Conservation (phyloP, 2,113 vertebrate genomes). For the Orcinus orca region DNA sequence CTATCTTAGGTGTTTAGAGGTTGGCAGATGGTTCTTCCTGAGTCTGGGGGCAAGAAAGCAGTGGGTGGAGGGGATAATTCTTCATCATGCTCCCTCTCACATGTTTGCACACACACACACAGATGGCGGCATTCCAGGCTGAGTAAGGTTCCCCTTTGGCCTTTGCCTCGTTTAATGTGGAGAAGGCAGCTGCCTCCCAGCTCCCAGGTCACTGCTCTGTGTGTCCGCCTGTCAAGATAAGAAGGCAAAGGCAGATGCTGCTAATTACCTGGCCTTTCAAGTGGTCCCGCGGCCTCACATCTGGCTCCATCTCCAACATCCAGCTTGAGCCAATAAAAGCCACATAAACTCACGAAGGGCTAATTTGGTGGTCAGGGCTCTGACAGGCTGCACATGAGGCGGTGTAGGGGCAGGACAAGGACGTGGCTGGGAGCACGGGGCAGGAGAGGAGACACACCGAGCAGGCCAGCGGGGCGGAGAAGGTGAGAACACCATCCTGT, state of each 20-base stretch:
- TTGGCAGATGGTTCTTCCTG: background rate
- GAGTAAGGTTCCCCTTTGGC: constrained; percentile 59
- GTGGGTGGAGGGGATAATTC: background rate
- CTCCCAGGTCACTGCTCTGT: constrained; percentile 77
- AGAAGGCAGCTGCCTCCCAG: constrained; percentile 76
- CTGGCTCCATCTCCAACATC: constrained; percentile 83
- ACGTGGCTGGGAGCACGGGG: background rate
- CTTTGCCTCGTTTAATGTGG: constrained; percentile 65
- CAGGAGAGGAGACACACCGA: background rate
- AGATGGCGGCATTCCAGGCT: constrained; percentile 59
- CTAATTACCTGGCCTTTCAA: constrained; percentile 88
- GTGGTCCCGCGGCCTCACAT: constrained; percentile 83
- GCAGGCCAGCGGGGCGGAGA: background rate
- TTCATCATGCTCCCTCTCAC: background rate
- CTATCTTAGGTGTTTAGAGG: background rate
- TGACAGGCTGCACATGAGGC: background rate
- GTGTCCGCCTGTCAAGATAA: constrained; percentile 86
- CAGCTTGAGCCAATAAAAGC: constrained; percentile 84
- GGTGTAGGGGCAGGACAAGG: background rate
- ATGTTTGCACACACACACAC: background rate
- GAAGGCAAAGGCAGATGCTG: constrained; percentile 85
- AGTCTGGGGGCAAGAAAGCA: background rate
- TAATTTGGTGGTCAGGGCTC: constrained; percentile 63
- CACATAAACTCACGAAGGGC: constrained; percentile 69
- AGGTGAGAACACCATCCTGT: background rate